Conservation (phyloP, 2,113 vertebrate species). For the Neotoma lepida region DNA sequence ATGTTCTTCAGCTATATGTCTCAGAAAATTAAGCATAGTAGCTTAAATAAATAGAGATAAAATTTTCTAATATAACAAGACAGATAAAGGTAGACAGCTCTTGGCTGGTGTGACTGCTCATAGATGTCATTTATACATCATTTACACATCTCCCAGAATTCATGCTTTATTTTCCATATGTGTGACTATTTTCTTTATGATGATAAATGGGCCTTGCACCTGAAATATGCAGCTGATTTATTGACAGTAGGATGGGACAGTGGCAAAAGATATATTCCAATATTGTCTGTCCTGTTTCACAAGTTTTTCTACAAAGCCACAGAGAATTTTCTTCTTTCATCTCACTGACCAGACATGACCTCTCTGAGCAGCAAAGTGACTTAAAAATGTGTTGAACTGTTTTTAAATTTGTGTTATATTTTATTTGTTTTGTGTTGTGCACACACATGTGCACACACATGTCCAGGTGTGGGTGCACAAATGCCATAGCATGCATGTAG, state of each 20-base stretch:
- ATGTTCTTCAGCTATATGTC: neutral
- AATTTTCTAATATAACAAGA: conserved; percentile 7
- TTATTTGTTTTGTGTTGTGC: neutral
- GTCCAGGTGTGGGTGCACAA: neutral
- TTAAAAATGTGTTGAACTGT: neutral
- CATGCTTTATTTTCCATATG: neutral
- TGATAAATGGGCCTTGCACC: neutral
- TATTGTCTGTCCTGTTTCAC: neutral
- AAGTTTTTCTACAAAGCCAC: conserved; percentile 13
- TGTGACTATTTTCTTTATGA: conserved; percentile 4
- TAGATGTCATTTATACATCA: conserved; percentile 20
- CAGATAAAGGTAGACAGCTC: conserved; percentile 1
- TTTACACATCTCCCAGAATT: neutral
- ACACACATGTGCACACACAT: neutral
- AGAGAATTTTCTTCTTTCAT: conserved; percentile 24
- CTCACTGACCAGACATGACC: conserved; percentile 1
- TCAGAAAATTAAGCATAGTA: conserved; percentile 4
- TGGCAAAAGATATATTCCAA: neutral
- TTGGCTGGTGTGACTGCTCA: neutral
- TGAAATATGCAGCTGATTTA: conserved; percentile 28
- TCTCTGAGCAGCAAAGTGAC: neutral
- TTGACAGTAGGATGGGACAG: neutral
- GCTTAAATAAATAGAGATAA: conserved; percentile 6
- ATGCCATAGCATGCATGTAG: neutral
- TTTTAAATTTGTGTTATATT: neutral